These are phyloP conservation scores for Molothrus ater DNA, from an alignment of 2,797 vertebrate species.

Conservation along the genomic window DNA sequence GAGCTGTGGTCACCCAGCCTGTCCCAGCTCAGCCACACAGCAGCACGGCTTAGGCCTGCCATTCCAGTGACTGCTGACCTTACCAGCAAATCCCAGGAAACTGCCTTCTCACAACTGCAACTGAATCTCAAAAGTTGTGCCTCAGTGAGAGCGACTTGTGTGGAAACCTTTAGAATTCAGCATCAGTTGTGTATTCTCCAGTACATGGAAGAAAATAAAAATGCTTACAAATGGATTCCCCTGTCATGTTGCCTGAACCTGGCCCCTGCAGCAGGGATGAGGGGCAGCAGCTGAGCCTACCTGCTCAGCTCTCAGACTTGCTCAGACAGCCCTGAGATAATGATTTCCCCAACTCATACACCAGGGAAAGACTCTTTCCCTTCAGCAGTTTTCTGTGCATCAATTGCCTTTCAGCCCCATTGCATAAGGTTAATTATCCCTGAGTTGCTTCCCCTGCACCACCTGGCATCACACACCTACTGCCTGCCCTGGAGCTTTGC, in stretches of 20 bases:
- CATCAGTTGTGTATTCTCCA: background rate
- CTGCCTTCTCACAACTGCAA: background rate
- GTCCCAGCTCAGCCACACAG: background rate
- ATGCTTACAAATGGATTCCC: background rate
- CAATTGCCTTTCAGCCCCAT: background rate
- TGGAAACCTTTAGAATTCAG: background rate
- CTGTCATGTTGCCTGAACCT: background rate
- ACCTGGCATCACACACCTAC: background rate
- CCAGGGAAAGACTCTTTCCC: background rate
- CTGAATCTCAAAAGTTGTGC: background rate
- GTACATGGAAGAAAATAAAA: background rate
- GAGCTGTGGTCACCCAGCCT: background rate
- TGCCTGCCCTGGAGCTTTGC: background rate
- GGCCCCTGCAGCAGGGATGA: background rate
- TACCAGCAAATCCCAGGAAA: background rate
- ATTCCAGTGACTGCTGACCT: background rate
- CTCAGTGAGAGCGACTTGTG: accelerated
- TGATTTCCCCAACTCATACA: background rate
- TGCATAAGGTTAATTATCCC: background rate
- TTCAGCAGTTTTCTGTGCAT: background rate
- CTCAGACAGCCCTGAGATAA: background rate
- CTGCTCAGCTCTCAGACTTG: background rate
- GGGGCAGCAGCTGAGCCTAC: background rate
- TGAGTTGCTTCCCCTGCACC: background rate
- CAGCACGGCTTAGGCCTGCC: background rate